phyloP scores from a whole-genome alignment of 2,797 vertebrate genomes.

The Liparis tanakae region DNA sequence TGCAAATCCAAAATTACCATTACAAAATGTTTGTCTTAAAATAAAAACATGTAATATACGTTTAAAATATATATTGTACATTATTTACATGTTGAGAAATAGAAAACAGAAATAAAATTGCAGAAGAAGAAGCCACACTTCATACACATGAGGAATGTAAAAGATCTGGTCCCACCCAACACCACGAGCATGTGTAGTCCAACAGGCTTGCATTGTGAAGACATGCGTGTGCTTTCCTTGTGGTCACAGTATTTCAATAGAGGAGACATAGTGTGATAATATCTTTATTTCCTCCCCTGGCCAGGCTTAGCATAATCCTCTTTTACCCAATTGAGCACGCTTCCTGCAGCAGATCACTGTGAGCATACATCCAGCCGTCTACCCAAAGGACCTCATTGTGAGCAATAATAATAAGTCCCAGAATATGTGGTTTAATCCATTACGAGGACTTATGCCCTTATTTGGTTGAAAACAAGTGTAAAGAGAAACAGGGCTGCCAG shows the following conservation, averaged over 20 bases:
- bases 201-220: background rate
- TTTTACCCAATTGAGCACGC: constrained; percentile 34
- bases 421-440: constrained; percentile 17
- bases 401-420: background rate
- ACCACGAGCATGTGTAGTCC: background rate
- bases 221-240: background rate
- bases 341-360: background rate
- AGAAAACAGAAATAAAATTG: background rate
- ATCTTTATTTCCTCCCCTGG: background rate
- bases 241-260: constrained; percentile 22
- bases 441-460: background rate
- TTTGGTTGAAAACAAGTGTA: background rate
- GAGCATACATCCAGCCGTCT: background rate
- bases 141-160: too few species aligned
- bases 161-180: background rate
- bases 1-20: too few species aligned
- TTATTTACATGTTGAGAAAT: too few species aligned
- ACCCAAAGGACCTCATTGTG: constrained; percentile 14
- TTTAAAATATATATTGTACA: too few species aligned
- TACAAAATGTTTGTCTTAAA: too few species aligned
- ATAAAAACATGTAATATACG: too few species aligned
- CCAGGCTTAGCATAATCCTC: constrained; percentile 39
- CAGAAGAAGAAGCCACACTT: background rate
- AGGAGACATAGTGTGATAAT: constrained; percentile 12
- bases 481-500: background rate